Conservation (phyloP, 2,113 vertebrate genomes). For the Strix aluco region DNA sequence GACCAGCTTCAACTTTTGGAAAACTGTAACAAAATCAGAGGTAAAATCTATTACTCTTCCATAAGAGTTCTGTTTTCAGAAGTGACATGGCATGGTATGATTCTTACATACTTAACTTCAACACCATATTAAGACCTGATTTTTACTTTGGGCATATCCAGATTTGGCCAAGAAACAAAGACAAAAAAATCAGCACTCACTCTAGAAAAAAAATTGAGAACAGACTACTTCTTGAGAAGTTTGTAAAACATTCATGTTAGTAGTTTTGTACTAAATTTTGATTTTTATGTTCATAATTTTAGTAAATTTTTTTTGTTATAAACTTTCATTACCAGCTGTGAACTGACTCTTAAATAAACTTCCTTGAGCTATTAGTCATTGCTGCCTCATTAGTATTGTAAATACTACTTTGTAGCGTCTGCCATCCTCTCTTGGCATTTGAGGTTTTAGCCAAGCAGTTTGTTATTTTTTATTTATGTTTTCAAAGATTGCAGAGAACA, state of each 20-base stretch:
- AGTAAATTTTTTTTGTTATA: background rate
- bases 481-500: background rate
- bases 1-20: background rate
- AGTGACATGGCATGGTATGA: rapidly evolving
- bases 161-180: background rate
- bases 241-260: background rate
- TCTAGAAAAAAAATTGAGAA: too few relatives aligned
- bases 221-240: background rate
- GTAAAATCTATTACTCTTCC: background rate
- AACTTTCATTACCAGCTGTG: constrained; percentile 1
- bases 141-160: background rate
- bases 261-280: background rate
- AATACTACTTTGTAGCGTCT: constrained; percentile 17
- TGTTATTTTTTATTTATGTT: constrained; percentile 28
- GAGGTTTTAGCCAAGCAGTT: background rate
- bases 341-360: constrained; percentile 14
- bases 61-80: background rate
- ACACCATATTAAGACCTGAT: background rate
- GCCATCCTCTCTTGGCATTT: background rate
- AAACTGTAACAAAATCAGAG: background rate
- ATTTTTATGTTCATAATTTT: background rate
- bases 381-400: constrained; percentile 39
- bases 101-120: background rate
- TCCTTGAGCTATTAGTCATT: constrained; percentile 25
- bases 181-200: rapidly evolving